These are phyloP conservation scores for Brachyalestes nurse DNA, from an alignment of 2,797 vertebrate species.

Conservation along the genomic window DNA sequence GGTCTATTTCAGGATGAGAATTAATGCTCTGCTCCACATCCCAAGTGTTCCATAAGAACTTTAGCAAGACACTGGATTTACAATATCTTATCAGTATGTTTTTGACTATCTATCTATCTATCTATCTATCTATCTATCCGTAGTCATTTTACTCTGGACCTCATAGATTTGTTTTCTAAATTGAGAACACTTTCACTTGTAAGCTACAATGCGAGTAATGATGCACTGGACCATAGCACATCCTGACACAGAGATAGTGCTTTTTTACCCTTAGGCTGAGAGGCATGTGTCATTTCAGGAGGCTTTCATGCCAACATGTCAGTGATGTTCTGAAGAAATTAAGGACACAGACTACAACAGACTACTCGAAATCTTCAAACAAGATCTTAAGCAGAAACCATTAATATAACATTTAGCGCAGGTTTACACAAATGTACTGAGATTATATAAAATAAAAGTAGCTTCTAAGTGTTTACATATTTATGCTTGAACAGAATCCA, in stretches of 20 bases:
- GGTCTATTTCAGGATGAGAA: conserved; percentile 71
- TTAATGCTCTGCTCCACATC: conserved; percentile 15
- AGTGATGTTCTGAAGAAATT: conserved; percentile 24
- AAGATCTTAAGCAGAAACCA: neutral
- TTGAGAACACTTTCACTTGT: conserved; percentile 2
- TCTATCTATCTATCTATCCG: neutral
- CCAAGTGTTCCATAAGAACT: too few relatives aligned
- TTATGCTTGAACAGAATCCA: too few relatives aligned
- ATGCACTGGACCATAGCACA: conserved; percentile 65
- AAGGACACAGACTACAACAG: conserved; percentile 13
- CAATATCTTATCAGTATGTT: too few relatives aligned
- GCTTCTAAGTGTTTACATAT: neutral
- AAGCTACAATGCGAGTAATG: conserved; percentile 27
- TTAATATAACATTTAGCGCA: neutral
- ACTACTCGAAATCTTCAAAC: neutral
- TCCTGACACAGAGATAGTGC: conserved; percentile 71
- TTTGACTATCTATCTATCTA: too few relatives aligned
- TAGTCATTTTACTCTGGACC: neutral
- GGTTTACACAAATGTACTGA: neutral
- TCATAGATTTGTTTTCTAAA: conserved; percentile 3
- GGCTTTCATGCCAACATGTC: conserved; percentile 24
- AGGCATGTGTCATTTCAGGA: conserved; percentile 33
- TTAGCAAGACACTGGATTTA: too few relatives aligned
- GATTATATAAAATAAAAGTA: neutral
- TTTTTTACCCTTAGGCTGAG: conserved; percentile 70